Conservation (phyloP, 2,888 invertebrate species). For the Pemphredon lugubris region DNA sequence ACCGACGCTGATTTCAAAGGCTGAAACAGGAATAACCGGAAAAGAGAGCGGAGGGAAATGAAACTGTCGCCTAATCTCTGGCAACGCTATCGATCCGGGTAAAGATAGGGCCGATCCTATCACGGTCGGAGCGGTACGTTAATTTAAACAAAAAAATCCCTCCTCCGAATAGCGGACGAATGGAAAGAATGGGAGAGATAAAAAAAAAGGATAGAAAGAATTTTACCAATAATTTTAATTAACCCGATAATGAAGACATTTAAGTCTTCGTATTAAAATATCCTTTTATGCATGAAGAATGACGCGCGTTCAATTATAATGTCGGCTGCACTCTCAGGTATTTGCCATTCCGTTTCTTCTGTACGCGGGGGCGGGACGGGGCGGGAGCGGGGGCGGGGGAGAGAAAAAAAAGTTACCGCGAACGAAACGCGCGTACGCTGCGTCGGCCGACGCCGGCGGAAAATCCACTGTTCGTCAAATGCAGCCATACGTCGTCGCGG, state of each 20-base stretch:
- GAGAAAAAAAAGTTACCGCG: constrained; percentile 47
- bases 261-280: constrained; percentile 43
- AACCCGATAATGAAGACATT: constrained; percentile 44
- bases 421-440: constrained; percentile 22
- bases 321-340: constrained; percentile 56
- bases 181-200: background rate
- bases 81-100: background rate
- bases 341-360: constrained; percentile 68
- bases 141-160: too few species aligned
- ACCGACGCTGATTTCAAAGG: background rate
- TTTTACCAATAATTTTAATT: constrained; percentile 26
- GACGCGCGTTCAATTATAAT: constrained; percentile 54
- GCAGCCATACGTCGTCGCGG: constrained; percentile 76
- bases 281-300: constrained; percentile 60
- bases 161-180: background rate
- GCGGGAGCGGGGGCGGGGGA: background rate
- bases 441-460: constrained; percentile 28
- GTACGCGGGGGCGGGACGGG: constrained; percentile 1
- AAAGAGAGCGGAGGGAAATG: background rate
- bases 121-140: background rate
- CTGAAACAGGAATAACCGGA: background rate
- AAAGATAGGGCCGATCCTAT: too few species aligned
- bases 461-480: constrained; percentile 67
- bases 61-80: background rate
- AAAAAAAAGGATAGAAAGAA: background rate